Conservation (phyloP, 1,140 invertebrate species). For the Lepeophtheirus salmonis region DNA sequence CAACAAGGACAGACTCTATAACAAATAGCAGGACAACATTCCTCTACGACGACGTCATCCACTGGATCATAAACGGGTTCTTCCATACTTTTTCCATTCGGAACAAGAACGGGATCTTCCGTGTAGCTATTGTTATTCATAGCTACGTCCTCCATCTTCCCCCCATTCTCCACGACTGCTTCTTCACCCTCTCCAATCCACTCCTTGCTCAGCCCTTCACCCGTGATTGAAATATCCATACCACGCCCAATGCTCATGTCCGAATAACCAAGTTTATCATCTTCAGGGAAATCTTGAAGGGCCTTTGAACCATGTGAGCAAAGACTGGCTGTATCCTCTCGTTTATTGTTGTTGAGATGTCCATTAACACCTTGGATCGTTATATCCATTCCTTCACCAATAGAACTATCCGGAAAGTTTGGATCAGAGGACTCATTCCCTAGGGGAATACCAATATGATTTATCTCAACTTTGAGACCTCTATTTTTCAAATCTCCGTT, state of each 20-base stretch:
- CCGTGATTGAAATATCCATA: conserved; percentile 17
- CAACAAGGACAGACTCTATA: conserved; percentile 66
- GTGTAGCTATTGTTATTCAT: background rate
- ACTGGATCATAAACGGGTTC: conserved; percentile 13
- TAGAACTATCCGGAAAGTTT: conserved; percentile 6
- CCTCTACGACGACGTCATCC: conserved; percentile 16
- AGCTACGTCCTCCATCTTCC: background rate
- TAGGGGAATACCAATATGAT: conserved; percentile 12
- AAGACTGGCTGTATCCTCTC: background rate
- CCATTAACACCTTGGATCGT: conserved; percentile 16
- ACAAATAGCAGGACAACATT: conserved; percentile 30
- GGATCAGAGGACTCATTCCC: background rate
- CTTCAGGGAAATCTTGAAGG: background rate
- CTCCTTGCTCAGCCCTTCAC: background rate
- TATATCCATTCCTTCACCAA: conserved; percentile 15
- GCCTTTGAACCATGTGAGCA: no score
- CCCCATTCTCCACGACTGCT: background rate
- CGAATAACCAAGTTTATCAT: conserved; percentile 9
- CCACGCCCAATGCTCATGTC: conserved; percentile 18
- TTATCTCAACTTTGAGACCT: conserved; percentile 11
- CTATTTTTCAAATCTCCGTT: conserved; percentile 18
- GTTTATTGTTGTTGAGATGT: conserved; percentile 1
- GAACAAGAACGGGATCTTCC: background rate
- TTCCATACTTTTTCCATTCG: background rate
- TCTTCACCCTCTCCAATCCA: background rate